Conservation (phyloP, 2,888 invertebrate genomes). For the Ariolimax columbianus region DNA sequence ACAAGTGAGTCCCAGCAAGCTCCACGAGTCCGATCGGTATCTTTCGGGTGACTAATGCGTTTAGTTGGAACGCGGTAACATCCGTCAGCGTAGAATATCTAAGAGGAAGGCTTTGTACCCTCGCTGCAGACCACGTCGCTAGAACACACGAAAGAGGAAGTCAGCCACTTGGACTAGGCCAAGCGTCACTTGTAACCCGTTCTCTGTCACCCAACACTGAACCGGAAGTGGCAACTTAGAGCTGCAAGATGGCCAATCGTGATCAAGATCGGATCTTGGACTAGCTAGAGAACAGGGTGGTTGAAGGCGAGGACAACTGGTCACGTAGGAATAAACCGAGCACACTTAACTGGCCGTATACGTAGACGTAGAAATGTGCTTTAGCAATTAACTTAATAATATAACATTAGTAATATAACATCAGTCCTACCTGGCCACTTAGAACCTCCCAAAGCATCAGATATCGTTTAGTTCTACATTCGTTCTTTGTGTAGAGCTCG, state of each 20-base stretch:
- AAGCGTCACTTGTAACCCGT: slow-evolving; percentile 1
- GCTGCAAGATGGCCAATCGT: slow-evolving; percentile 6
- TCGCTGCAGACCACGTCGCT: not conserved
- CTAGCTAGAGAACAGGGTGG: slow-evolving; percentile 17
- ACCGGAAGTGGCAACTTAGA: slow-evolving; percentile 34
- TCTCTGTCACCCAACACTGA: slow-evolving; percentile 37
- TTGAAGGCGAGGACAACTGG: not conserved
- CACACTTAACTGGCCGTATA: too few species aligned
- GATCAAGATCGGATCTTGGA: not conserved
- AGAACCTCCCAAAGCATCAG: too few species aligned
- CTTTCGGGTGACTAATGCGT: not conserved
- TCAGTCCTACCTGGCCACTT: too few species aligned
- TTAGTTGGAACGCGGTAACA: not conserved
- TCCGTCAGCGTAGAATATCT: not conserved
- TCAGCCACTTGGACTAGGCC: slow-evolving; percentile 9
- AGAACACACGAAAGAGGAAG: slow-evolving; percentile 38
- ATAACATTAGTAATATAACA: too few species aligned
- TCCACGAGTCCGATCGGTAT: too few species aligned
- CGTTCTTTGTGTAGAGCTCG: too few species aligned
- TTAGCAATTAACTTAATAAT: not conserved
- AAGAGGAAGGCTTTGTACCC: not conserved
- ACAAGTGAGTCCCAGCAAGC: too few species aligned
- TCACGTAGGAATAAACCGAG: not conserved
- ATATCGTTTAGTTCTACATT: too few species aligned
- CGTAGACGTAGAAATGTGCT: not conserved